Evolutionary conservation across 2,113 vertebrate genomes (phyloP).

Genomic region (Tenrec ecaudatus): DNA sequence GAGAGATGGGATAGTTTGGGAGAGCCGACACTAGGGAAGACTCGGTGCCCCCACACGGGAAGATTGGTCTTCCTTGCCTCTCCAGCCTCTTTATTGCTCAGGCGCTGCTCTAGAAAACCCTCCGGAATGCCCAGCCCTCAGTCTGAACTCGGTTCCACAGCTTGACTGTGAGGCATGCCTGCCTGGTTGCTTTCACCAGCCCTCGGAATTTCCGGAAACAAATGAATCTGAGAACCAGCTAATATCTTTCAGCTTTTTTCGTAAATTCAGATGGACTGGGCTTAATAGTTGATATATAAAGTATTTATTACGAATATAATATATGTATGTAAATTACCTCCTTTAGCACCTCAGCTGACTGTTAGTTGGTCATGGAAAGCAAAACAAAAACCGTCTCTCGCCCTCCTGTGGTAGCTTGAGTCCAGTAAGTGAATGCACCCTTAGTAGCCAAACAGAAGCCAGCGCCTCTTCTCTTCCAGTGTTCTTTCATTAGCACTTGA

Average conservation of each 20-base stretch:
- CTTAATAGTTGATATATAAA: background rate
- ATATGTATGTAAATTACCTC: background rate
- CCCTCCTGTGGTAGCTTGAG: background rate
- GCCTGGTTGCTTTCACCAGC: background rate
- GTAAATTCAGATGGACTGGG: background rate
- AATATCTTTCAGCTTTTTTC: background rate
- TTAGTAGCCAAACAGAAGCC: background rate
- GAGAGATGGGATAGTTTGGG: background rate
- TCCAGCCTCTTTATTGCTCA: background rate
- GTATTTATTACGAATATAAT: background rate
- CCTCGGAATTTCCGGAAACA: conserved; percentile 2
- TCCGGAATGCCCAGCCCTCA: background rate
- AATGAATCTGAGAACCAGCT: background rate
- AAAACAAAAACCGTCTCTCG: background rate
- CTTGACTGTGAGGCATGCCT: background rate
- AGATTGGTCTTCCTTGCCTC: background rate
- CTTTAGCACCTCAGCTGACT: background rate
- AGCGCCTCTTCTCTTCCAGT: background rate
- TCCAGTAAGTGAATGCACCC: background rate
- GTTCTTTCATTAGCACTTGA: background rate
- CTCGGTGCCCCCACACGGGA: background rate
- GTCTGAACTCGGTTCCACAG: background rate
- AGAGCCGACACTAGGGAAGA: background rate
- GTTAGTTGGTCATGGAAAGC: background rate
- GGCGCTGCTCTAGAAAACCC: background rate